Conservation (phyloP, 2,113 vertebrate species). For the Rhabdornis inornatus region DNA sequence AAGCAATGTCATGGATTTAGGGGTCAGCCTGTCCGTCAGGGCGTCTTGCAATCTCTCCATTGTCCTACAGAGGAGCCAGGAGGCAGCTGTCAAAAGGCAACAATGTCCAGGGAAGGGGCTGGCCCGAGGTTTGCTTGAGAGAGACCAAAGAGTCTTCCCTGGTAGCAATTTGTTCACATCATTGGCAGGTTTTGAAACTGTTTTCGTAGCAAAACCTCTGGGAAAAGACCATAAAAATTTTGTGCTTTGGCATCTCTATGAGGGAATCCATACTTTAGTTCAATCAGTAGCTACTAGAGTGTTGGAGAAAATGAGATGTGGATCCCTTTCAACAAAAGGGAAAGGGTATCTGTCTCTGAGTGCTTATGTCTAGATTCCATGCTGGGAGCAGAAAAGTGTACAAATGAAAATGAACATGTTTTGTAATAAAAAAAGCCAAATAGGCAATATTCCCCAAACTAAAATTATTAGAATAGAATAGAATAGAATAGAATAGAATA, state of each 20-base stretch:
- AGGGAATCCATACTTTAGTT: neutral
- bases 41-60: neutral
- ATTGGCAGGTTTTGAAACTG: slow-evolving; percentile 16
- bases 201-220: neutral
- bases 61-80: neutral
- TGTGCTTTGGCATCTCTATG: neutral
- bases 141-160: neutral
- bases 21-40: neutral
- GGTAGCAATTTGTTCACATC: neutral
- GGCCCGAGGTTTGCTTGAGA: neutral
- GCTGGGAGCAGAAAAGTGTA: neutral
- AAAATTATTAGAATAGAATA: neutral
- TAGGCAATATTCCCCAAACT: neutral
- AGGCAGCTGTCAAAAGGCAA: neutral
- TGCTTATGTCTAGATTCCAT: neutral
- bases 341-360: neutral
- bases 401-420: neutral
- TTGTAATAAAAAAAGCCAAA: neutral
- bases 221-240: neutral
- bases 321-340: neutral
- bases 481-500: neutral
- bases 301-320: neutral
- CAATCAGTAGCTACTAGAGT: neutral
- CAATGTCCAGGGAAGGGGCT: neutral
- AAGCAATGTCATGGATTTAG: neutral